These are phyloP conservation scores for Adelosebastes latens DNA, from an alignment of 2,797 vertebrate genomes.

Conservation along the genomic window DNA sequence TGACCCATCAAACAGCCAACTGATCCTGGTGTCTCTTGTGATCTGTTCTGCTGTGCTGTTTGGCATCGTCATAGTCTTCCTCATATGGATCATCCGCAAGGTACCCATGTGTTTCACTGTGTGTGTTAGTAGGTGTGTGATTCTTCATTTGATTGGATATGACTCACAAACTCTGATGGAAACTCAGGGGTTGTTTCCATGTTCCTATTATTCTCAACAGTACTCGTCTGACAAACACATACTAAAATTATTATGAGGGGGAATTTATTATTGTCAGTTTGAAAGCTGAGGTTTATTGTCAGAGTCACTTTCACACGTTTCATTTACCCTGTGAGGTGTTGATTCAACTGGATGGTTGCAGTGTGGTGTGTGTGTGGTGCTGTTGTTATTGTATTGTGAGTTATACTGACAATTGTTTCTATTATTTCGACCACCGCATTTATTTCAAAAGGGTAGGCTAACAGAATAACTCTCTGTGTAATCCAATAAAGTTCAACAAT, in stretches of 20 bases:
- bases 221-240: neutral
- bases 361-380: neutral
- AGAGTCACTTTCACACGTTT: neutral
- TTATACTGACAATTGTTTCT: neutral
- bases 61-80: neutral
- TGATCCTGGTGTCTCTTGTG: constrained; percentile 16
- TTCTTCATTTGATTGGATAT: neutral
- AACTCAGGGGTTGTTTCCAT: constrained; percentile 5
- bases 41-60: constrained; percentile 38
- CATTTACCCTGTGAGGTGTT: neutral
- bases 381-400: neutral
- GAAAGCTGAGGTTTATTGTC: neutral
- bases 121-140: neutral
- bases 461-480: neutral
- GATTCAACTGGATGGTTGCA: too few species aligned
- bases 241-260: neutral
- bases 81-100: constrained; percentile 51
- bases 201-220: neutral
- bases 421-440: neutral
- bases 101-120: constrained; percentile 43
- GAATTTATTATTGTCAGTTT: neutral
- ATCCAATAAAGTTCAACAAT: neutral
- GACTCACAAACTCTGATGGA: constrained; percentile 22
- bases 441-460: neutral
- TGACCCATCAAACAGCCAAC: fast-evolving